A percentile compares a stretch with the other conserved stretches of the same genome.
phyloP scores from a whole-genome alignment of 2,888 invertebrate genomes.

The Amblyjoppa proteus region DNA sequence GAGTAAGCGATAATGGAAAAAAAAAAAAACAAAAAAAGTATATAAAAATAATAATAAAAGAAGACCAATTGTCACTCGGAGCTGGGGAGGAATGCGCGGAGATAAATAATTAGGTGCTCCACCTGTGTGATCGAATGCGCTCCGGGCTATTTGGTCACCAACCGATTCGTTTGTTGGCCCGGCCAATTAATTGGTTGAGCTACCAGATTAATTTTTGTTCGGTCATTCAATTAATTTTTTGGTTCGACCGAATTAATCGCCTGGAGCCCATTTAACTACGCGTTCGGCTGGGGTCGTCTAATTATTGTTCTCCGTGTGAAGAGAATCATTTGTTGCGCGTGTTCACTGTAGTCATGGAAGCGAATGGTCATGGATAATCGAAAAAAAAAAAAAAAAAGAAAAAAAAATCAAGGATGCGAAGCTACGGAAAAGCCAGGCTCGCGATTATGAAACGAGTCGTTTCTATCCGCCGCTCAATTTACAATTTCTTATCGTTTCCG shows the following conservation, averaged over 20 bases:
- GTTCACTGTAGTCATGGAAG: constrained; percentile 50
- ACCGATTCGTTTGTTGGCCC: too few species aligned
- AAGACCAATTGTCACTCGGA: constrained; percentile 52
- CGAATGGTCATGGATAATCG: constrained; percentile 45
- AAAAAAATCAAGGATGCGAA: constrained; percentile 59
- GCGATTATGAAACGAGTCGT: constrained; percentile 16
- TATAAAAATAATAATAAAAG: constrained; percentile 29
- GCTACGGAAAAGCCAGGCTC: constrained; percentile 61
- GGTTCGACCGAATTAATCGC: not conserved
- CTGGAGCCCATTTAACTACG: not conserved
- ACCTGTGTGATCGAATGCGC: too few species aligned
- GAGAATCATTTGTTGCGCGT: constrained; percentile 40
- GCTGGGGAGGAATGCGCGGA: constrained; percentile 12
- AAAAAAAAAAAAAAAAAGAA: constrained; percentile 34
- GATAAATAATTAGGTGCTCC: not conserved
- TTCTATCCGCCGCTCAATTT: not conserved
- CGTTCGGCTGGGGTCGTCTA: not conserved
- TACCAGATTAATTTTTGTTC: not conserved
- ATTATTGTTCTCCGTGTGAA: not conserved
- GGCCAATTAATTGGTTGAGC: not conserved
- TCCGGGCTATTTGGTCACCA: too few species aligned
- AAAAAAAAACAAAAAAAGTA: constrained; percentile 40
- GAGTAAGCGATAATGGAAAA: constrained; percentile 76
- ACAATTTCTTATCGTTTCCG: constrained; percentile 1
- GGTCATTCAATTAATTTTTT: not conserved